phyloP scores from a whole-genome alignment of 2,797 vertebrate species.

The Macrochelys suwanniensis region DNA sequence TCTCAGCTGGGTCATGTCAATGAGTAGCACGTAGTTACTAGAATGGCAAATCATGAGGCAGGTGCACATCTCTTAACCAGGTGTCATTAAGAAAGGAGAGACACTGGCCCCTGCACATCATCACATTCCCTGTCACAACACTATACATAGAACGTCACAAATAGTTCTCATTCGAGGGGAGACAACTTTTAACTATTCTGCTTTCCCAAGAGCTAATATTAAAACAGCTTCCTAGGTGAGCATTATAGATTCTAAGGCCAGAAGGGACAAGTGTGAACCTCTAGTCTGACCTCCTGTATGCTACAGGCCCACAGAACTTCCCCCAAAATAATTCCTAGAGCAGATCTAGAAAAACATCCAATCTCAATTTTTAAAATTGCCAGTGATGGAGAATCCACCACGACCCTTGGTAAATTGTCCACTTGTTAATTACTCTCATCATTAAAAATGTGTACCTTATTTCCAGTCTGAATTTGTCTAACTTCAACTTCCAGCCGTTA shows the following conservation, averaged over 20 bases:
- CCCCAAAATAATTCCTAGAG: neutral
- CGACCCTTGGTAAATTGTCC: neutral
- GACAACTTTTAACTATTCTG: neutral
- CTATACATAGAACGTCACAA: neutral
- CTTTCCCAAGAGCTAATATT: neutral
- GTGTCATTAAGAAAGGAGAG: neutral
- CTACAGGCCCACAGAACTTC: neutral
- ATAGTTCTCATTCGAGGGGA: neutral
- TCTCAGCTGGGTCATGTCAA: neutral
- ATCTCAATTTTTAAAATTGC: neutral
- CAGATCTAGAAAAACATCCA: neutral
- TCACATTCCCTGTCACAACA: neutral
- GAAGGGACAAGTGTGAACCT: neutral
- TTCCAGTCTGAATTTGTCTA: neutral
- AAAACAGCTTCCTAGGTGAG: neutral
- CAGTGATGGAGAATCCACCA: neutral
- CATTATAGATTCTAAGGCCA: neutral
- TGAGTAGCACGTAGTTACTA: neutral
- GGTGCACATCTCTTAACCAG: neutral
- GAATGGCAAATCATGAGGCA: neutral
- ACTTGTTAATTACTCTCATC: too few relatives aligned
- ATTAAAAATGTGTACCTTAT: neutral
- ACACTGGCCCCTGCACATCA: neutral
- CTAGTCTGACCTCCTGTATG: neutral
- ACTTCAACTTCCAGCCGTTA: neutral